Base-by-base conservation (phyloP, 2,888 invertebrate genomes). In the Leptopilina syphax region DNA sequence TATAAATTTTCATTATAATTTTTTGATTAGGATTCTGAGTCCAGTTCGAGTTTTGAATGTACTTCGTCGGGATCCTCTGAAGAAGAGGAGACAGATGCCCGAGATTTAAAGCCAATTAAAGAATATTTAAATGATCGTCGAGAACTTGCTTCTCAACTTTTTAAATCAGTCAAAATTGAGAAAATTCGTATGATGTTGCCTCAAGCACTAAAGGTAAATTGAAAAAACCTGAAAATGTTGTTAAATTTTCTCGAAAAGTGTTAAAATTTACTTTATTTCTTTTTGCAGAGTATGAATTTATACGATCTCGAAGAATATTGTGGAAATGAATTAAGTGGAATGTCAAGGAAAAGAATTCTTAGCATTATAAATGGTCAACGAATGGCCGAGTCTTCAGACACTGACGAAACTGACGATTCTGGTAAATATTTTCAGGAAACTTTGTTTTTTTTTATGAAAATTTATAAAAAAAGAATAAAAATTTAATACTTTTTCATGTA, bases 171-270 rank as follows among this genome's bases (percentile, higher is more conserved):
- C 0, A 92, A 91, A 81, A 18, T 87, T 24, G 91, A 91, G 8
- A 92, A 92, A 84, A 89, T 92, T 83, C 88, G 90, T 27, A 89
- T 91, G 89, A 92, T 92, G 92, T 76, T 92, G 63, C 92, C 92
- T 12, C 91, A 92, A 82, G 83, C 84, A 66, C 83, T 92, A 18
- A 92, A 90, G 88, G 92, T 91, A 86, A 66, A 60, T 27, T 41
- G 10, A 65, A 57, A 65, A 6, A 3, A 66, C 7, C 63, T 50
- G 77, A 41, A 77, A 12, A 44, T 44, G 5, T 44, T 44, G 44
- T 44, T 44, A 44, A 44, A 44, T 44, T 44, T 44, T 44, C 7
- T 44, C 44, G 5, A 44, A 44, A 44, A 66, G 10, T 50, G 54
- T 65, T 50, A 70, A 13, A 34, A 34, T 2, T 50, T 12, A 77